These are phyloP conservation scores for Cheilosia urbana DNA, from an alignment of 2,888 invertebrate species.

Conservation along the genomic window DNA sequence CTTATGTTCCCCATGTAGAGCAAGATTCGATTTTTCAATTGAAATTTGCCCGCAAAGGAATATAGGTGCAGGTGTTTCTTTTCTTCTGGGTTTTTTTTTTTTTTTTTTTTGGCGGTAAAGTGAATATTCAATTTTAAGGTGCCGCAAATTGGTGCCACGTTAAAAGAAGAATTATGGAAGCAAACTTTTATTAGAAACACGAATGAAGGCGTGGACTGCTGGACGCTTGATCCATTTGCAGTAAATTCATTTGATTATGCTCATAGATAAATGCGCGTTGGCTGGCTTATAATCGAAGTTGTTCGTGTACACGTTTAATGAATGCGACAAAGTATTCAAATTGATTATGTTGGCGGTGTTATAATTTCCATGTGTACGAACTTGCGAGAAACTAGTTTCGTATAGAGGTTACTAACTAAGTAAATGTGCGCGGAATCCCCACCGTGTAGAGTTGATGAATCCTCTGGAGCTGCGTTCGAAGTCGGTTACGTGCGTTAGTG, in stretches of 20 bases:
- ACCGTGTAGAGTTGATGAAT: too few relatives aligned
- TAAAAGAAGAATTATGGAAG: conserved; percentile 65
- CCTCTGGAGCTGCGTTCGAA: too few relatives aligned
- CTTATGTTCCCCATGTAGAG: conserved; percentile 71
- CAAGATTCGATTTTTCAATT: conserved; percentile 70
- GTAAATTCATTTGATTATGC: conserved; percentile 41
- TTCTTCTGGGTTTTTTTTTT: too few relatives aligned
- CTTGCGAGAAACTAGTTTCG: too few relatives aligned
- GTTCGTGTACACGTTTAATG: not conserved
- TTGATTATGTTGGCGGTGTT: too few relatives aligned
- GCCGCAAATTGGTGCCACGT: conserved; percentile 22
- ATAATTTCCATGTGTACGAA: too few relatives aligned
- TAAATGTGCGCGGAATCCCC: too few relatives aligned
- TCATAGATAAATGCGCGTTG: conserved; percentile 19
- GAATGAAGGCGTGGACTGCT: conserved; percentile 58
- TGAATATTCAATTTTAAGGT: conserved; percentile 45
- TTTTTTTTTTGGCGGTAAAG: conserved; percentile 11
- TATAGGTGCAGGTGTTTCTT: conserved; percentile 46
- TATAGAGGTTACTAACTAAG: too few relatives aligned
- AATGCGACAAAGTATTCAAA: too few relatives aligned
- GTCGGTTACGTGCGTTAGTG: too few relatives aligned
- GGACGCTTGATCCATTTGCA: conserved; percentile 42
- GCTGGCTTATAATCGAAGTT: not conserved
- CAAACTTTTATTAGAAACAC: conserved; percentile 16
- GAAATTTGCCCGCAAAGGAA: conserved; percentile 34